Conservation (phyloP, 2,797 vertebrate species). For the Crax fasciolata region DNA sequence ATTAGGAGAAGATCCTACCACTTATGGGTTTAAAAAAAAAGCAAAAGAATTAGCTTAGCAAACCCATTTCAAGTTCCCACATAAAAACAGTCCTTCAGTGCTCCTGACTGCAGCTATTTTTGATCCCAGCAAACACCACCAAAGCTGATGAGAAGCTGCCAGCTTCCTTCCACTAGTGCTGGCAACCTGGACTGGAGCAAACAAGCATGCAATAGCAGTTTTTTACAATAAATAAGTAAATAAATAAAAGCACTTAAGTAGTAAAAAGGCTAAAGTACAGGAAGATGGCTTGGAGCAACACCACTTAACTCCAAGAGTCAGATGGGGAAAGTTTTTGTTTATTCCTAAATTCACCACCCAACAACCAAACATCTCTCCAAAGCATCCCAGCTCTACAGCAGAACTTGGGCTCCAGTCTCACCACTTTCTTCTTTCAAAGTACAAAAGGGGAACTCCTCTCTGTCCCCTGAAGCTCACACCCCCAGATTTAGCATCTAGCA, state of each 20-base stretch:
- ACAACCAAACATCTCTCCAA: not conserved
- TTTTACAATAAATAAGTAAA: not conserved
- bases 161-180: not conserved
- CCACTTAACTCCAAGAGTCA: not conserved
- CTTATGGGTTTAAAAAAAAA: not conserved
- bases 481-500: not conserved
- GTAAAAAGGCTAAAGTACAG: not conserved
- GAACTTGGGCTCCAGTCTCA: not conserved
- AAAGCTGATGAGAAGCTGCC: not conserved
- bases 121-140: not conserved
- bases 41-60: not conserved
- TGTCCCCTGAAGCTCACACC: not conserved
- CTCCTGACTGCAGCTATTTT: not conserved
- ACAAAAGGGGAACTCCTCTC: not conserved
- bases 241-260: not conserved
- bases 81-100: not conserved
- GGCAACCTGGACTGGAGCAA: not conserved
- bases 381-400: rapidly evolving
- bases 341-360: not conserved
- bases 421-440: not conserved
- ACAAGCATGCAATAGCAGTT: not conserved
- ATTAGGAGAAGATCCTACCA: not conserved
- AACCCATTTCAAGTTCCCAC: not conserved
- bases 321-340: not conserved
- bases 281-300: not conserved